Conservation (phyloP, 2,113 vertebrate species). For the Cranoglanis bouderius region DNA sequence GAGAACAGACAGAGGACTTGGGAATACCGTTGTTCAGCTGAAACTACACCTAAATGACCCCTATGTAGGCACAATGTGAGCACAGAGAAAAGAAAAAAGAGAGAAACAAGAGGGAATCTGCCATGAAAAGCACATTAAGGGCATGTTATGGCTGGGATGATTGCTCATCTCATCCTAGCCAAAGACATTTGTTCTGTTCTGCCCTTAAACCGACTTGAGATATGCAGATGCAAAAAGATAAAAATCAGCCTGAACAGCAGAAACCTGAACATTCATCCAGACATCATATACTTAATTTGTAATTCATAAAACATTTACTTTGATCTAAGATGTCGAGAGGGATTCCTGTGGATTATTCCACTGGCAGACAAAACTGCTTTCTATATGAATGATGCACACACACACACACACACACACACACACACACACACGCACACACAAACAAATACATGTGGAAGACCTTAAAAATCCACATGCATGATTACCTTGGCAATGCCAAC, state of each 20-base stretch:
- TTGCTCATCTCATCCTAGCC: not conserved
- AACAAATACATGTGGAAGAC: not conserved
- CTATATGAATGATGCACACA: not conserved
- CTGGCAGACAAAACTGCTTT: not conserved
- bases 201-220: not conserved
- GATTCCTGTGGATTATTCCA: not conserved
- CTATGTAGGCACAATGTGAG: constrained; percentile 35
- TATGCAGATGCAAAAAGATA: not conserved
- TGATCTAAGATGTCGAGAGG: not conserved
- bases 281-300: not conserved
- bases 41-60: constrained; percentile 41
- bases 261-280: not conserved
- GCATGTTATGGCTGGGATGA: constrained; percentile 25
- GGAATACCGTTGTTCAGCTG: constrained; percentile 21
- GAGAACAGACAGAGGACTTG: constrained; percentile 27
- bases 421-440: not conserved
- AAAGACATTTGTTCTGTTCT: not conserved
- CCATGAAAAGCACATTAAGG: not conserved
- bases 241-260: constrained; percentile 8
- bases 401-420: not conserved
- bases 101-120: not conserved
- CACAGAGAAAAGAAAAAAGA: not conserved
- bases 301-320: constrained; percentile 14
- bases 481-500: not conserved
- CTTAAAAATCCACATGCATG: not conserved